Percentiles rank a stretch among this genome's conserved stretches.
Evolutionary conservation across 1,140 invertebrate genomes (phyloP).

Genomic region (Pygmarrhopalites habei): DNA sequence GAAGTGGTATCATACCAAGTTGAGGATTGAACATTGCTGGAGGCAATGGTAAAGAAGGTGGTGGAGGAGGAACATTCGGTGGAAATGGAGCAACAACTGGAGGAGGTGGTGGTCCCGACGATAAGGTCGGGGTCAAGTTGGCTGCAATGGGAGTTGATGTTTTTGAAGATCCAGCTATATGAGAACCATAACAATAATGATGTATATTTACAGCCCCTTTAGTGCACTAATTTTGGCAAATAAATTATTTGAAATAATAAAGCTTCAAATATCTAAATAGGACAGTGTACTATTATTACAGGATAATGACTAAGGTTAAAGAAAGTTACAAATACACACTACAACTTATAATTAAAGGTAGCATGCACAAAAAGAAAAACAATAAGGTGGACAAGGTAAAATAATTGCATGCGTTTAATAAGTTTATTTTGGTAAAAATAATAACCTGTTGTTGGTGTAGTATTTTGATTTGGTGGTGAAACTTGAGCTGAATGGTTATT

Average conservation of each 20-base stretch:
- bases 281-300: neutral
- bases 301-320: too few relatives aligned
- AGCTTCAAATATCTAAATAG: neutral
- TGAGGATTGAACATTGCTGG: constrained; percentile 1
- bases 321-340: too few relatives aligned
- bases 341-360: too few relatives aligned
- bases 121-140: constrained; percentile 8
- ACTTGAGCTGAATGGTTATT: neutral
- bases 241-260: neutral
- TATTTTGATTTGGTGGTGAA: constrained; percentile 10
- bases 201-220: neutral
- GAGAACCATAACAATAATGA: neutral
- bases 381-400: neutral
- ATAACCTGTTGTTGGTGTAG: constrained; percentile 8
- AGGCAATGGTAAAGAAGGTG: constrained; percentile 6
- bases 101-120: neutral
- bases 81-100: constrained; percentile 9
- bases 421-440: neutral
- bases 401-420: neutral
- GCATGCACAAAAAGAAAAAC: neutral
- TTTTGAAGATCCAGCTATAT: neutral
- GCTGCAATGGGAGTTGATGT: constrained; percentile 12
- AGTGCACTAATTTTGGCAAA: neutral
- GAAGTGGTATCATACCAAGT: neutral
- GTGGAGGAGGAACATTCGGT: constrained; percentile 3